phyloP scores from a whole-genome alignment of 2,797 vertebrate species.

The Chelidonichthys spinosus region DNA sequence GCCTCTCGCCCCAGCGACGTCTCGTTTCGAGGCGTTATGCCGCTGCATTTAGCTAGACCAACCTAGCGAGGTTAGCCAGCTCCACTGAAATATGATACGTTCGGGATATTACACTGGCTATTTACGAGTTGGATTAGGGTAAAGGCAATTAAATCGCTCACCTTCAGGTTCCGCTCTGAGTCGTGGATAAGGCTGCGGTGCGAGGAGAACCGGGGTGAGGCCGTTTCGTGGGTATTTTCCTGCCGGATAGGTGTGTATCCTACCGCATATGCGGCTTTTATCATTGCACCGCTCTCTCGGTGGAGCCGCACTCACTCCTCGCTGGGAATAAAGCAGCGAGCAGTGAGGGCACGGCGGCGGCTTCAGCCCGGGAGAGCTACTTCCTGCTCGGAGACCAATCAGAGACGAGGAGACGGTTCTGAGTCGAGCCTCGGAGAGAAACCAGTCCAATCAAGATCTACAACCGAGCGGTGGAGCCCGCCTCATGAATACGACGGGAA shows the following conservation, averaged over 20 bases:
- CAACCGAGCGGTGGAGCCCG: slow-evolving; percentile 57
- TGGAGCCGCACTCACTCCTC: slow-evolving; percentile 79
- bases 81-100: slow-evolving; percentile 80
- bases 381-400: slow-evolving; percentile 78
- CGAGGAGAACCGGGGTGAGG: slow-evolving; percentile 55
- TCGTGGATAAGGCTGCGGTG: slow-evolving; percentile 65
- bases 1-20: slow-evolving; percentile 31
- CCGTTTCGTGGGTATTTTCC: slow-evolving; percentile 68
- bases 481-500: slow-evolving; percentile 67
- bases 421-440: slow-evolving; percentile 29
- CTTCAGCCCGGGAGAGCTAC: slow-evolving; percentile 62
- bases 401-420: slow-evolving; percentile 7
- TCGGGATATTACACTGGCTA: slow-evolving; percentile 69
- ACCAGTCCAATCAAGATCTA: slow-evolving; percentile 66
- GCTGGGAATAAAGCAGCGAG: slow-evolving; percentile 80
- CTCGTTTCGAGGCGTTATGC: slow-evolving; percentile 70
- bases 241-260: slow-evolving; percentile 77
- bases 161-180: slow-evolving; percentile 79
- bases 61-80: slow-evolving; percentile 77
- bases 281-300: slow-evolving; percentile 82
- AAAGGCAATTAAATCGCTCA: slow-evolving; percentile 77
- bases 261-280: slow-evolving; percentile 88
- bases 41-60: slow-evolving; percentile 69
- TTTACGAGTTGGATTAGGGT: slow-evolving; percentile 74
- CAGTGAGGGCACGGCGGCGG: slow-evolving; percentile 76